A percentile compares a stretch with the other conserved stretches of the same genome.
Evolutionary conservation across 1,140 invertebrate genomes (phyloP).

Genomic region (Drosophila setifemur): DNA sequence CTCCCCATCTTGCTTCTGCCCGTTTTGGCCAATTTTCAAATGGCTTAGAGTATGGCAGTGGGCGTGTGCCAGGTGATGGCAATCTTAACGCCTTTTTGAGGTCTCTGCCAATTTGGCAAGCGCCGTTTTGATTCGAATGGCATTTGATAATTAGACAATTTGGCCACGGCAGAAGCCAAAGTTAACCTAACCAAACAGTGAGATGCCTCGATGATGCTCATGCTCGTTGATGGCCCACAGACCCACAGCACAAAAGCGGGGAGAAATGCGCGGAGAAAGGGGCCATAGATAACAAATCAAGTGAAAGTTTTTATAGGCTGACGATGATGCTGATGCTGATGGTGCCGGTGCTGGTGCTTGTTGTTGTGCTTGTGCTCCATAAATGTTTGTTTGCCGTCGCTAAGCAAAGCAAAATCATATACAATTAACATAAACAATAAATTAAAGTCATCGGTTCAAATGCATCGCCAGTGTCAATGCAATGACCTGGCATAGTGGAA

Average conservation of each 20-base stretch:
- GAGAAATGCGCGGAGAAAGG: conserved; percentile 8
- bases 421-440: conserved; percentile 47
- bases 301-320: conserved; percentile 47
- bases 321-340: conserved; percentile 16
- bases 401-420: conserved; percentile 26
- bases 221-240: conserved; percentile 21
- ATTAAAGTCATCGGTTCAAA: conserved; percentile 43
- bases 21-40: conserved; percentile 46
- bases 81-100: conserved; percentile 49
- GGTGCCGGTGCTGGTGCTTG: too few relatives aligned
- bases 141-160: conserved; percentile 50
- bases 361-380: too few relatives aligned
- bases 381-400: conserved; percentile 18
- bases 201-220: neutral
- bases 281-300: conserved; percentile 46
- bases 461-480: conserved; percentile 33
- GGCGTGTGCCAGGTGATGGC: conserved; percentile 46
- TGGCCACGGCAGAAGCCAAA: conserved; percentile 25
- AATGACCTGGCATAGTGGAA: conserved; percentile 34
- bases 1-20: neutral
- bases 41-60: conserved; percentile 26
- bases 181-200: conserved; percentile 9
- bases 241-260: conserved; percentile 29
- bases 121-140: conserved; percentile 21
- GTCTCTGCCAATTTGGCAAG: conserved; percentile 48